Conservation (phyloP, 1,140 invertebrate species). For the Macrocentrus cingulum region DNA sequence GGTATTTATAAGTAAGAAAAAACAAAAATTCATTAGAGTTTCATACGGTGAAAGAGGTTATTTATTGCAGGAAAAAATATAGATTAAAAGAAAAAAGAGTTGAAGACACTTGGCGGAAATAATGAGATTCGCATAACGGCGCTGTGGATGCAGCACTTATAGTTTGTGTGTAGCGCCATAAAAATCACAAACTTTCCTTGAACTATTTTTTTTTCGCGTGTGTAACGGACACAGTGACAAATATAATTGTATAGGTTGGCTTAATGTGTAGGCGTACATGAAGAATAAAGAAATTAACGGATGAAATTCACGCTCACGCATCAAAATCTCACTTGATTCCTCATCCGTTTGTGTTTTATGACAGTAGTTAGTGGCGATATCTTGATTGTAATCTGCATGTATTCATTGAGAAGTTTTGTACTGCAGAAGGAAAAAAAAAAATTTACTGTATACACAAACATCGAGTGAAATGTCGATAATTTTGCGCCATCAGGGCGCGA, state of each 20-base stretch:
- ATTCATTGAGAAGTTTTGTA: constrained; percentile 18
- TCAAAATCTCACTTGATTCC: constrained; percentile 42
- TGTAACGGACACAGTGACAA: constrained; percentile 12
- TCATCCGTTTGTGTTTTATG: too few species aligned
- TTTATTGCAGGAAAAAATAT: background rate
- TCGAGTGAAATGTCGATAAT: background rate
- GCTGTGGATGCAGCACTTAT: background rate
- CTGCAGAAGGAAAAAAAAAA: too few species aligned
- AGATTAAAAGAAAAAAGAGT: too few species aligned
- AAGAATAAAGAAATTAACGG: constrained; percentile 20
- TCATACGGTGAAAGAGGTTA: background rate
- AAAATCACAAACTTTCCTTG: background rate
- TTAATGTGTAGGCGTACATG: constrained; percentile 43
- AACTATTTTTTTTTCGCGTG: constrained; percentile 5
- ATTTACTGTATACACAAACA: background rate
- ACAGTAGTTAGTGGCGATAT: too few species aligned
- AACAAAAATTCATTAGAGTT: too few species aligned
- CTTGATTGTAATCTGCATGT: background rate
- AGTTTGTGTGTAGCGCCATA: background rate
- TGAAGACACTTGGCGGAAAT: constrained; percentile 8
- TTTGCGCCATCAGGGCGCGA: constrained; percentile 10
- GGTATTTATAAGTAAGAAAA: background rate
- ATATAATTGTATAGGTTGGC: constrained; percentile 23
- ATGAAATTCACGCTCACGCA: constrained; percentile 15
- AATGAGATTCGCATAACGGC: constrained; percentile 14